Evolutionary conservation across 2,113 vertebrate genomes (phyloP), one percentile per base, ranked within the genome.

Genomic region (Rhabdomys dilectus): DNA sequence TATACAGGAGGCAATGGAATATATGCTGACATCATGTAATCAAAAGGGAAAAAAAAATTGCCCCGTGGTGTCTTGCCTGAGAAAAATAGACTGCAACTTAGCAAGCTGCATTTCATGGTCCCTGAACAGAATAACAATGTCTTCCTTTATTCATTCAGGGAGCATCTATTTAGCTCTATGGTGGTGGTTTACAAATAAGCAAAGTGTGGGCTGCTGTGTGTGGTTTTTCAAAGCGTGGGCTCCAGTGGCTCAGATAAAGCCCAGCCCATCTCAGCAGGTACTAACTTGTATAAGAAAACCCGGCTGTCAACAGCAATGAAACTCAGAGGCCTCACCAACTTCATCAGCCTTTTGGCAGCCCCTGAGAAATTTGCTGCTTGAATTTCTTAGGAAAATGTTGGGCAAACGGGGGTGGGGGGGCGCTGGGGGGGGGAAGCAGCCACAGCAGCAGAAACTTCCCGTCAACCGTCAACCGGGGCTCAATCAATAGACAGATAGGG

Each of bases 1-100:
- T 97, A 97, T 93, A 94, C 73, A 68, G 91, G 91, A 81, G 80
- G 84, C 0, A 36, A 86, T 93, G 87, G 88, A 16, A 0, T 97
- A 91, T 85, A 92, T 15, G 64, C 62, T 92, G 91, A 96, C 89
- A 97, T 93, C 36, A 62, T 97, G 85, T 91, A 98, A 98, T 96
- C 94, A 97, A 97, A 97, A 56, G 66, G 95, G 48, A 93, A 97
- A 97, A 97, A 97, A 97, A 97, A 96, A 96, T 97, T 94, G 68
- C 34, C 95, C 56, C 0, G 39, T 92, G 60, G 60, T 95, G 68
- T 96, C 97, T 73, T 91, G 73, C 95, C 96, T 91, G 96, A 81
- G 72, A 94, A 96, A 97, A 97, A 82, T 86, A 95, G 86, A 75
- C 58, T 85, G 15, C 86, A 68, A 48, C 91, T 91, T 94, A 96